Conservation (phyloP, 2,888 invertebrate species). For the Linnaemya tessellans region DNA sequence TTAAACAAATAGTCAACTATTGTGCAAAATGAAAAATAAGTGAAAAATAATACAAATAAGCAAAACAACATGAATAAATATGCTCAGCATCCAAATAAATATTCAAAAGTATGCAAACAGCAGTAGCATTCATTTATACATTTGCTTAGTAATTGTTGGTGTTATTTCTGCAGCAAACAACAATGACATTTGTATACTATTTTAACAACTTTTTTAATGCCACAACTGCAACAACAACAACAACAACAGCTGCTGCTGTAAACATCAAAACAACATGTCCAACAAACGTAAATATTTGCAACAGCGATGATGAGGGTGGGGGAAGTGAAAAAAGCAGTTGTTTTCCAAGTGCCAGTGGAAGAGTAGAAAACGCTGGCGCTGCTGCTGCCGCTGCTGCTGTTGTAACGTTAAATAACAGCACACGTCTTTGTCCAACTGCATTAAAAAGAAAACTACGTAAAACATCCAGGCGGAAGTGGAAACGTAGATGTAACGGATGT, state of each 20-base stretch:
- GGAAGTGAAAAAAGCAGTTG: background rate
- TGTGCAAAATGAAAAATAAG: background rate
- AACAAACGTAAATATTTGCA: conserved; percentile 47
- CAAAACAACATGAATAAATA: conserved; percentile 38
- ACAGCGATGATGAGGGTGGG: background rate
- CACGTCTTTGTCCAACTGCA: conserved; percentile 30
- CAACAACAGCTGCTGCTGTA: conserved; percentile 1
- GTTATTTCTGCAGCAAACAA: conserved; percentile 18
- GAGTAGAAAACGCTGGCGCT: background rate
- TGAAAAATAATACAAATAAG: background rate
- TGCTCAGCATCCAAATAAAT: conserved; percentile 39
- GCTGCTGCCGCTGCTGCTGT: background rate
- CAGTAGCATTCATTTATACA: conserved; percentile 1
- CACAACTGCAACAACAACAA: conserved; percentile 29
- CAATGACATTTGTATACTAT: conserved; percentile 57
- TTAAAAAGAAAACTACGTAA: conserved; percentile 60
- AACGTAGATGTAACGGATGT: conserved; percentile 40
- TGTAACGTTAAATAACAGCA: conserved; percentile 10
- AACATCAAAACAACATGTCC: conserved; percentile 31
- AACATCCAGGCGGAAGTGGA: conserved; percentile 67
- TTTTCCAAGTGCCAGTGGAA: background rate
- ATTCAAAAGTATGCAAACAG: conserved; percentile 3
- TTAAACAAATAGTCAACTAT: conserved; percentile 14
- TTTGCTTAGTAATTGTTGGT: conserved; percentile 31
- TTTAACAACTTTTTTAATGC: conserved; percentile 47